Percentiles rank a stretch among this genome's conserved stretches.
phyloP scores from a whole-genome alignment of 2,113 vertebrate genomes.

The Sapayoa aenigma region DNA sequence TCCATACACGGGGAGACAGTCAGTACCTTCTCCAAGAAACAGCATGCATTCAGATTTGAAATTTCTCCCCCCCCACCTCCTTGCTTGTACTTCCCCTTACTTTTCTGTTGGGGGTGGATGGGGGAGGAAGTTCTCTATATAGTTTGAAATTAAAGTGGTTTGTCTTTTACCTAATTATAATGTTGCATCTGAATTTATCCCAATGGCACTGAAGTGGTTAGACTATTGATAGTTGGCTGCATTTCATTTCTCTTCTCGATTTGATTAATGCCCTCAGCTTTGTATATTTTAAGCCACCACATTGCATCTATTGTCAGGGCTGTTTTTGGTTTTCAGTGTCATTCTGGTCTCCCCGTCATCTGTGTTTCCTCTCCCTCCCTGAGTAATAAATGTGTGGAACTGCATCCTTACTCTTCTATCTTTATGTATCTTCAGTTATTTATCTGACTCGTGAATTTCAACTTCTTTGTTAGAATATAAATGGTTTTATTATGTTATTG shows the following conservation, averaged over 20 bases:
- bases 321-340: not conserved
- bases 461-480: not conserved
- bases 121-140: not conserved
- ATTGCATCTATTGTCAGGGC: not conserved
- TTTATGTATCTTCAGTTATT: not conserved
- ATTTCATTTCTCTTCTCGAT: conserved; percentile 33
- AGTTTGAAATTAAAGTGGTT: not conserved
- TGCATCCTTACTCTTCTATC: not conserved
- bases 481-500: not conserved
- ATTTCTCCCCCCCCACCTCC: accelerated
- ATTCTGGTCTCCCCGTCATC: not conserved
- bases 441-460: not conserved
- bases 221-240: not conserved
- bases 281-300: not conserved
- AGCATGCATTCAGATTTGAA: not conserved
- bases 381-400: not conserved
- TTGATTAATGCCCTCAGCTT: conserved; percentile 3
- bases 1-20: not conserved
- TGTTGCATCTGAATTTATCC: not conserved
- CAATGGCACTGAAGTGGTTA: not conserved
- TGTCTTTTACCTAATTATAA: not conserved
- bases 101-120: not conserved
- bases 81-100: not conserved
- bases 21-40: not conserved
- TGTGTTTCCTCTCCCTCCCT: not conserved